Conservation (phyloP, 64 coral and sea anemone genomes). For the Stichodactyla mertensii region DNA sequence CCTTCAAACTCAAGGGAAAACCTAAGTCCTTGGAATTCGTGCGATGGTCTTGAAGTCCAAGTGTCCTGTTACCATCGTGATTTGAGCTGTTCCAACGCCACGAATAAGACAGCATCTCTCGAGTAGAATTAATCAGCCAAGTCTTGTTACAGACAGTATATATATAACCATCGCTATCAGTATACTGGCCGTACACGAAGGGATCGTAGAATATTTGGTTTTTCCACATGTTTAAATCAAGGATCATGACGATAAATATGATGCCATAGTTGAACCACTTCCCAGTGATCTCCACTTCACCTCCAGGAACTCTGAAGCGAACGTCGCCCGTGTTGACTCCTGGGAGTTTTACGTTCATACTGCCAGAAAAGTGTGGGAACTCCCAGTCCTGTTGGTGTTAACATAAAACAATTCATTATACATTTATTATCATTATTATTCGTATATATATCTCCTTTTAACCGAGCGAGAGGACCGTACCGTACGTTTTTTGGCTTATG, state of each 20-base stretch:
- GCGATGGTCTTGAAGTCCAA: conserved; percentile 65
- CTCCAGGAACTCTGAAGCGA: conserved; percentile 61
- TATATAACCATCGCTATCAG: conserved; percentile 54
- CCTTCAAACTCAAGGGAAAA: conserved; percentile 48
- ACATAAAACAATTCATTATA: too few relatives aligned
- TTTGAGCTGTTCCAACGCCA: conserved; percentile 78
- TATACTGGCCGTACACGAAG: conserved; percentile 74
- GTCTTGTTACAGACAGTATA: conserved; percentile 48
- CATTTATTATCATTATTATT: too few relatives aligned
- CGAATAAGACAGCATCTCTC: conserved; percentile 49
- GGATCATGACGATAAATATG: conserved; percentile 93
- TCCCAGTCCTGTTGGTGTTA: conserved; percentile 72
- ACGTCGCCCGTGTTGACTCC: conserved; percentile 69
- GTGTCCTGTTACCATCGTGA: conserved; percentile 57
- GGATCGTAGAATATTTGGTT: conserved; percentile 91
- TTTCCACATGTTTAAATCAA: conserved; percentile 96
- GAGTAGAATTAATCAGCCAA: conserved; percentile 64
- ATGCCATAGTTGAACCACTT: conserved; percentile 98
- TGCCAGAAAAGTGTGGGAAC: conserved; percentile 71
- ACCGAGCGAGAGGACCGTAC: too few relatives aligned
- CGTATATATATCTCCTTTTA: too few relatives aligned
- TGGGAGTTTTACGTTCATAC: conserved; percentile 76
- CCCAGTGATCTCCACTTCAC: conserved; percentile 72
- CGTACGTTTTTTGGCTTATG: too few relatives aligned
- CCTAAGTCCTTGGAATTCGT: conserved; percentile 75